Percentiles rank a stretch among this genome's conserved stretches.
phyloP scores from a whole-genome alignment of 2,888 invertebrate species.

The Nephrotoma guestfalica region DNA sequence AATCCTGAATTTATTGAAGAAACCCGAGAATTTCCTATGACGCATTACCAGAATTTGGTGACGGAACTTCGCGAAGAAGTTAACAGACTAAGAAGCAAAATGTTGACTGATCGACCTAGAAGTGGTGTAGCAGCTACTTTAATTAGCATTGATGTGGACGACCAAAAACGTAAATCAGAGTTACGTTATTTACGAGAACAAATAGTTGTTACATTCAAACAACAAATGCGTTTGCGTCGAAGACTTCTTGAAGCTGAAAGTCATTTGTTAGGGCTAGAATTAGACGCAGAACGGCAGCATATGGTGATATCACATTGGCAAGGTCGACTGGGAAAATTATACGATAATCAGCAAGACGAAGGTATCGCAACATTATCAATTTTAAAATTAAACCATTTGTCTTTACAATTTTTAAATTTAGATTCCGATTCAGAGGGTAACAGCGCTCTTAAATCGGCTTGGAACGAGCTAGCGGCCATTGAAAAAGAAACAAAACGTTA shows the following conservation, averaged over 20 bases:
- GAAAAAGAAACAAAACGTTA: conserved; percentile 75
- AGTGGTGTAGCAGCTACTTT: conserved; percentile 27
- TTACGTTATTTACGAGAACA: conserved; percentile 62
- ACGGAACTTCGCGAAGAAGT: conserved; percentile 64
- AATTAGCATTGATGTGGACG: conserved; percentile 22
- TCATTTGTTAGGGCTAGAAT: conserved; percentile 67
- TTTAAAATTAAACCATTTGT: not conserved
- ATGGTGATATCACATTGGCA: conserved; percentile 79
- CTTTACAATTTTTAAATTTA: conserved; percentile 11
- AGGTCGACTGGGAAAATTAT: conserved; percentile 56
- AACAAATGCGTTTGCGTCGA: conserved; percentile 79
- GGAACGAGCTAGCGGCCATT: conserved; percentile 69
- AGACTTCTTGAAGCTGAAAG: conserved; percentile 85
- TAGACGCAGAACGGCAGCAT: conserved; percentile 80
- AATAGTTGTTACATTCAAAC: conserved; percentile 77
- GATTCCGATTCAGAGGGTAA: conserved; percentile 30
- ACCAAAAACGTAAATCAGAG: conserved; percentile 34
- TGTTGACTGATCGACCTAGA: conserved; percentile 52
- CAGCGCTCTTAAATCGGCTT: conserved; percentile 55
- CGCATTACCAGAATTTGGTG: conserved; percentile 31
- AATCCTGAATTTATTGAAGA: conserved; percentile 32
- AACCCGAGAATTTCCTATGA: conserved; percentile 30
- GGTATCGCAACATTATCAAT: conserved; percentile 16
- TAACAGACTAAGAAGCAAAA: conserved; percentile 59
- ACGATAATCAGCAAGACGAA: conserved; percentile 27